Conservation (phyloP, 30 jellyfish, hydroid and myxozoan species). For the Aurelia sp. region DNA sequence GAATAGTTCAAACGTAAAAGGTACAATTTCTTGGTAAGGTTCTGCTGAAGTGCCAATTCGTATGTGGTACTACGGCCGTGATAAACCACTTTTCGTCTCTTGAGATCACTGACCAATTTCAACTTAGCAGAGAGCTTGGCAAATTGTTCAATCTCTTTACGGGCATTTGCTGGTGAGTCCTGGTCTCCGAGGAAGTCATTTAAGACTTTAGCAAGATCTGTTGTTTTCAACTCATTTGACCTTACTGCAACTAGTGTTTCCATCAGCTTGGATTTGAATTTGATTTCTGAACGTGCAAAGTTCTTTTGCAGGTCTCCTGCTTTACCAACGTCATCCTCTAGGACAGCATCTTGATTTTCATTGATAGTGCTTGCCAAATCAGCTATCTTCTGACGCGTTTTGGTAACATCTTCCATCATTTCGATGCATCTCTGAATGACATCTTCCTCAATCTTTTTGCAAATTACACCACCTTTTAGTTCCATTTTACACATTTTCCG, state of each 20-base stretch:
- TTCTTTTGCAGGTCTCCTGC: conserved; percentile 52
- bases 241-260: conserved; percentile 45
- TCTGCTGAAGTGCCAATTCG: conserved; percentile 67
- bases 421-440: conserved; percentile 24
- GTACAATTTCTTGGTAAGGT: conserved; percentile 36
- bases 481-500: conserved; percentile 57
- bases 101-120: conserved; percentile 20
- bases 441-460: conserved; percentile 49
- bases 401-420: conserved; percentile 23
- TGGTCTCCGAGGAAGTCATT: conserved; percentile 9
- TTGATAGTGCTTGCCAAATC: conserved; percentile 27
- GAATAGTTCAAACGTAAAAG: conserved; percentile 15
- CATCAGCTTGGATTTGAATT: conserved; percentile 28
- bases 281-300: conserved; percentile 42
- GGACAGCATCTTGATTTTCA: conserved; percentile 6
- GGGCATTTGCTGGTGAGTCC: conserved; percentile 21
- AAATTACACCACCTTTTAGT: neutral
- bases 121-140: conserved; percentile 16
- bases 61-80: conserved; percentile 24
- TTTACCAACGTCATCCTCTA: neutral
- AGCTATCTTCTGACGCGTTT: conserved; percentile 36
- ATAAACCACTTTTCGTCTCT: conserved; percentile 22
- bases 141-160: neutral
- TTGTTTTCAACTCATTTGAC: conserved; percentile 8
- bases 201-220: conserved; percentile 19